Evolutionary conservation across 2,888 invertebrate species (phyloP).

Genomic region (Patella depressa): DNA sequence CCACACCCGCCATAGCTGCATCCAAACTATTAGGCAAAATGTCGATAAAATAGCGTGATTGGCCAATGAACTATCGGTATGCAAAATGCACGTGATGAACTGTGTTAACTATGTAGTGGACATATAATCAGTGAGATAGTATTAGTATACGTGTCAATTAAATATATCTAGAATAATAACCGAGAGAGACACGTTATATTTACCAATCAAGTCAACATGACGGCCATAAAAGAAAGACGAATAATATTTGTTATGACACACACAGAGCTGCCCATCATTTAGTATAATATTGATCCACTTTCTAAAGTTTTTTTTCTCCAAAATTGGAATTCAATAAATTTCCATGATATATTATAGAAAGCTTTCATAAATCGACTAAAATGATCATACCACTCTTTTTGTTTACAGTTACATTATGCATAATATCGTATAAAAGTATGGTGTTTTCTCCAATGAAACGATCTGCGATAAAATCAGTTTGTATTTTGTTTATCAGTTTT

Average conservation of each 20-base stretch:
- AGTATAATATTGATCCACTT: not conserved
- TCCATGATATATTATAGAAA: not conserved
- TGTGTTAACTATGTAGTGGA: too few relatives aligned
- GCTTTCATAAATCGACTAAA: not conserved
- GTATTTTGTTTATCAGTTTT: not conserved
- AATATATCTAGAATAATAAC: too few relatives aligned
- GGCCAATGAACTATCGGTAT: too few relatives aligned
- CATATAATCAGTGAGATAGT: too few relatives aligned
- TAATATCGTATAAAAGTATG: not conserved
- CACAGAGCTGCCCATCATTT: not conserved
- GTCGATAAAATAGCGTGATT: too few relatives aligned
- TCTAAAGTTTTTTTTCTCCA: not conserved
- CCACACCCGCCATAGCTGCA: too few relatives aligned
- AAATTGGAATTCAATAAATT: not conserved
- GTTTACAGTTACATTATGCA: not conserved
- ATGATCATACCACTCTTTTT: not conserved
- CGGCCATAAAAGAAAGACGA: not conserved
- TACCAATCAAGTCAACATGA: too few relatives aligned
- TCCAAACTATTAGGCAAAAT: too few relatives aligned
- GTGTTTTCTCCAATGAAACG: not conserved
- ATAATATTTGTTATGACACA: not conserved
- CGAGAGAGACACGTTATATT: too few relatives aligned
- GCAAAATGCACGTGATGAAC: too few relatives aligned
- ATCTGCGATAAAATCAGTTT: not conserved
- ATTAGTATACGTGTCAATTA: too few relatives aligned